Percentiles rank a stretch among this genome's conserved stretches.
Conservation (phyloP, 2,888 invertebrate species). For the Ochropleura plecta region DNA sequence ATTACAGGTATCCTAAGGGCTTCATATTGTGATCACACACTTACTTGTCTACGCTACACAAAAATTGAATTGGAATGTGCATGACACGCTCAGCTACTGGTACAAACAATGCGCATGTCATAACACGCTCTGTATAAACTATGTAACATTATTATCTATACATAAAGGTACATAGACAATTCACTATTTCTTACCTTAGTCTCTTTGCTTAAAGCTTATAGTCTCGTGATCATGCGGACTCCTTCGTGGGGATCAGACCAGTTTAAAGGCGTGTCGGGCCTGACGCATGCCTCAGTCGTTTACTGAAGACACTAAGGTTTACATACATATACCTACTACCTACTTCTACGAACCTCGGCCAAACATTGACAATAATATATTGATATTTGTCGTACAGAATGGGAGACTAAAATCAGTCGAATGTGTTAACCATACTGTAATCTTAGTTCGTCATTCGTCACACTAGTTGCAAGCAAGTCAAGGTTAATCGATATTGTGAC, state of each 20-base stretch:
- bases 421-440: conserved; percentile 31
- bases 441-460: conserved; percentile 31
- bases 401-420: conserved; percentile 34
- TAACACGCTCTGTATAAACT: conserved; percentile 57
- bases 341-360: conserved; percentile 44
- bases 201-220: conserved; percentile 83
- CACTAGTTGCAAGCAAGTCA: conserved; percentile 21
- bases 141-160: conserved; percentile 69
- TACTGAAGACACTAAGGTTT: conserved; percentile 59
- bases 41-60: conserved; percentile 52
- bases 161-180: conserved; percentile 75
- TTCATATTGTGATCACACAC: conserved; percentile 58
- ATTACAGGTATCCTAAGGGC: conserved; percentile 48
- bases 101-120: conserved; percentile 47
- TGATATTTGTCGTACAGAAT: conserved; percentile 14
- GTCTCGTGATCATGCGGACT: conserved; percentile 70
- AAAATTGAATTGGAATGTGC: conserved; percentile 53
- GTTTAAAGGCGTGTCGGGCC: conserved; percentile 76
- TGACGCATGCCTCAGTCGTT: conserved; percentile 59
- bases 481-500: conserved; percentile 40
- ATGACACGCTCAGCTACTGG: conserved; percentile 55
- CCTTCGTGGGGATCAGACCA: conserved; percentile 72
- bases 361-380: conserved; percentile 5
- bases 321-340: conserved; percentile 45
- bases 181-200: conserved; percentile 77